Conservation (phyloP, 2,888 invertebrate species). For the Drosophila neonasuta region DNA sequence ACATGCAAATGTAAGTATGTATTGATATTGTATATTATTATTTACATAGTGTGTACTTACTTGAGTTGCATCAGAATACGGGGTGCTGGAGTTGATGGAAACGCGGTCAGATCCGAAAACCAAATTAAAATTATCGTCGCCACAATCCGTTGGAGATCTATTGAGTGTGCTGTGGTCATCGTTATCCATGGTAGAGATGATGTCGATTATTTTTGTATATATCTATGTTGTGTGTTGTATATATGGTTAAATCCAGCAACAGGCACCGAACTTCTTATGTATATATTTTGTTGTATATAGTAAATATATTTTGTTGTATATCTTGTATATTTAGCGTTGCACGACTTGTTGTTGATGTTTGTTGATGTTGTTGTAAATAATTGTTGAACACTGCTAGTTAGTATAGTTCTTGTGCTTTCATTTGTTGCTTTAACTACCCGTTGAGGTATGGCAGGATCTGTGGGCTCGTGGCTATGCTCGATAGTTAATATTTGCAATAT, state of each 20-base stretch:
- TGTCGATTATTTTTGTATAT: conserved; percentile 21
- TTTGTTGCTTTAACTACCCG: conserved; percentile 25
- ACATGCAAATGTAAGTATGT: conserved; percentile 5
- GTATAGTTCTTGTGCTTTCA: conserved; percentile 15
- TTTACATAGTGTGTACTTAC: conserved; percentile 84
- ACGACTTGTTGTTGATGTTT: conserved; percentile 35
- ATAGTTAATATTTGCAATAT: conserved; percentile 18
- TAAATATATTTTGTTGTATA: conserved; percentile 37
- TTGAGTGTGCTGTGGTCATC: conserved; percentile 47
- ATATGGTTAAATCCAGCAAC: conserved; percentile 41
- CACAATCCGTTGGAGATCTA: conserved; percentile 58
- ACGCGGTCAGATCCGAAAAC: conserved; percentile 95
- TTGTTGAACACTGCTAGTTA: conserved; percentile 12
- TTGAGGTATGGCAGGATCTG: conserved; percentile 31
- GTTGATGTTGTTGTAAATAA: conserved; percentile 24
- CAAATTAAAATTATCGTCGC: conserved; percentile 80
- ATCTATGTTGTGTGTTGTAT: conserved; percentile 14
- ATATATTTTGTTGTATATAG: conserved; percentile 16
- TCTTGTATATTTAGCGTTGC: conserved; percentile 8
- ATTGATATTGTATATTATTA: neutral
- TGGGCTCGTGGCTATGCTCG: conserved; percentile 27
- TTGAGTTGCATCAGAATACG: conserved; percentile 99
- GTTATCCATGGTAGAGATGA: conserved; percentile 45
- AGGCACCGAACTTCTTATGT: conserved; percentile 49
- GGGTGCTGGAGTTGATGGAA: conserved; percentile 94